Conservation (phyloP, 2,113 vertebrate species). For the Epinephelus cyanopodus region DNA sequence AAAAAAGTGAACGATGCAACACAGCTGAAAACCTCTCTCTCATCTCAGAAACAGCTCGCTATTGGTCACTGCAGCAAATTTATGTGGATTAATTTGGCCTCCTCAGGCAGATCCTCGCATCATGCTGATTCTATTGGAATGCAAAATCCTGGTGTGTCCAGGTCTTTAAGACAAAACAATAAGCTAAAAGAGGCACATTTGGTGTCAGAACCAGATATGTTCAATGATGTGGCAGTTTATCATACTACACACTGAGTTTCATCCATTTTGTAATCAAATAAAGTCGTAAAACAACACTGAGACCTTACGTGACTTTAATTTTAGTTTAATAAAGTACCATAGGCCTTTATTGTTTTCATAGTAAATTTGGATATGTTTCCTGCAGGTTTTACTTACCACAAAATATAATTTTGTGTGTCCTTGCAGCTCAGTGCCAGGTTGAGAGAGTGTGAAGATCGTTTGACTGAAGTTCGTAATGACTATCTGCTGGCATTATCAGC, state of each 20-base stretch:
- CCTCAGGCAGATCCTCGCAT: neutral
- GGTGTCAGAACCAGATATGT: neutral
- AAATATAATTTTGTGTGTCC: slow-evolving; percentile 4
- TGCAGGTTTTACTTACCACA: neutral
- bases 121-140: too few species aligned
- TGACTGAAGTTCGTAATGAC: slow-evolving; percentile 88
- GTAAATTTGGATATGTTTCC: neutral
- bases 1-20: neutral
- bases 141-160: neutral
- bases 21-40: neutral
- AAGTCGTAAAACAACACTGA: neutral
- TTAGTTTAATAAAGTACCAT: neutral
- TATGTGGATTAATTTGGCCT: neutral
- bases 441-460: slow-evolving; percentile 86
- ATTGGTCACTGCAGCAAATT: too few species aligned
- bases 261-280: neutral
- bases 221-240: neutral
- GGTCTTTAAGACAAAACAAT: neutral
- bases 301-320: neutral
- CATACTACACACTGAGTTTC: neutral
- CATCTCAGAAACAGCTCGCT: neutral
- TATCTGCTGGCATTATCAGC: slow-evolving; percentile 88
- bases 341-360: neutral
- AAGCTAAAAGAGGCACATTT: neutral
- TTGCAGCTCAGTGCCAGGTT: slow-evolving; percentile 85